These are phyloP conservation scores for Hydrolagus colliei DNA, from an alignment of 2,797 vertebrate genomes.

Conservation along the genomic window DNA sequence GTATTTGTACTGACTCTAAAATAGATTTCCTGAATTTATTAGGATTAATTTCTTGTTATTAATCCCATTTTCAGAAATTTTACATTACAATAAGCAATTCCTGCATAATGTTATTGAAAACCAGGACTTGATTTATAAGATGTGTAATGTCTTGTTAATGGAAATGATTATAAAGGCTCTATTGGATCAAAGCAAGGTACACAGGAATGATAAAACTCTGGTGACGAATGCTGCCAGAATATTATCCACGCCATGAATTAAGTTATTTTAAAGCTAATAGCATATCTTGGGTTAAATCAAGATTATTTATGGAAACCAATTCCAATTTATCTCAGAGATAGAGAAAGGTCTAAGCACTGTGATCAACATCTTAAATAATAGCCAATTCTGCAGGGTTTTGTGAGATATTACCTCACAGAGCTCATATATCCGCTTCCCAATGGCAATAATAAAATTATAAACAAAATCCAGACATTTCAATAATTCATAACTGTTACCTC, in stretches of 20 bases:
- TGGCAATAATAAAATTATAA: not conserved
- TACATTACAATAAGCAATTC: not conserved
- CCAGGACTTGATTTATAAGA: not conserved
- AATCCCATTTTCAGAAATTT: constrained; percentile 15
- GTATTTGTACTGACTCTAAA: constrained; percentile 4
- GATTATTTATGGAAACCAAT: constrained; percentile 9
- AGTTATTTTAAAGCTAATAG: not conserved
- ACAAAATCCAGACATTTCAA: too few relatives aligned
- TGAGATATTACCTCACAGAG: not conserved
- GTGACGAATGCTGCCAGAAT: not conserved
- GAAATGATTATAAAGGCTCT: not conserved
- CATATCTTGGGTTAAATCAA: not conserved
- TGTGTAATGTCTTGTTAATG: constrained; percentile 8
- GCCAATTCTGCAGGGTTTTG: not conserved
- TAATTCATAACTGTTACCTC: too few relatives aligned
- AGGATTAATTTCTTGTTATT: constrained; percentile 14
- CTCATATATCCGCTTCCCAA: not conserved
- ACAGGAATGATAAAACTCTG: not conserved
- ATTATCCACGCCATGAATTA: not conserved
- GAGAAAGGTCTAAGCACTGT: not conserved
- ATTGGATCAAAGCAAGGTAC: not conserved
- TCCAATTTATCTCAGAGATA: not conserved
- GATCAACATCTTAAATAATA: not conserved
- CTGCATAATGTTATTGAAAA: not conserved
- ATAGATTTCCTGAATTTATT: constrained; percentile 15